Evolutionary conservation across 92 coral and sea anemone species (phyloP).

Genomic region (Paramuricea clavata): DNA sequence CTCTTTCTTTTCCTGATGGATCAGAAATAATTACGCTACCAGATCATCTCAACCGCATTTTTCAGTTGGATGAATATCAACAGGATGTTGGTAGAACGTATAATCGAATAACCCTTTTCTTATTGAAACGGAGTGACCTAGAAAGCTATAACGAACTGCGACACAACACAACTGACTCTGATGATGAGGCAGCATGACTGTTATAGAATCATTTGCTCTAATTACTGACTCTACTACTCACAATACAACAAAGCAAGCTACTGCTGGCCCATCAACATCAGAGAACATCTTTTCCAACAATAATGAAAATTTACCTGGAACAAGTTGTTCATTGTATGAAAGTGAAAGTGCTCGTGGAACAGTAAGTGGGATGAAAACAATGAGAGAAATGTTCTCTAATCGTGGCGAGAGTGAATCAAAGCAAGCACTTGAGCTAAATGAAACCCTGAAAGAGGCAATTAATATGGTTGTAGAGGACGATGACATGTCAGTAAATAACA

Average conservation of each 20-base stretch:
- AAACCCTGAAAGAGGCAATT: slow-evolving; percentile 39
- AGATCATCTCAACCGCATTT: neutral
- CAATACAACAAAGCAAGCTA: neutral
- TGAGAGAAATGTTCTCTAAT: slow-evolving; percentile 61
- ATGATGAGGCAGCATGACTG: neutral
- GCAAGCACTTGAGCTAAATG: slow-evolving; percentile 45
- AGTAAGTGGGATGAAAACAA: slow-evolving; percentile 18
- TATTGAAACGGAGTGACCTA: neutral
- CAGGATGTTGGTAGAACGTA: neutral
- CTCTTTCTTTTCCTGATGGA: too few relatives aligned
- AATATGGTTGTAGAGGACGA: slow-evolving; percentile 52
- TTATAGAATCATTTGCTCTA: neutral
- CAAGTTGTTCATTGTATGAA: neutral
- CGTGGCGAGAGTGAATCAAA: slow-evolving; percentile 47
- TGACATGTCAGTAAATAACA: slow-evolving; percentile 46
- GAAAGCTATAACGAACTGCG: neutral
- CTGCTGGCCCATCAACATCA: neutral
- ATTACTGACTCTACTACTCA: neutral
- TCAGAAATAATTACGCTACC: too few relatives aligned
- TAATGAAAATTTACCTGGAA: neutral
- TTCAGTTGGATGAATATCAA: slow-evolving; percentile 8
- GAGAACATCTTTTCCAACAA: neutral
- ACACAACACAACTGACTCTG: neutral
- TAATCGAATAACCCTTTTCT: neutral
- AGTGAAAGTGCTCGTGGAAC: neutral